phyloP scores from a whole-genome alignment of 2,113 vertebrate species.

The Abramis brama region DNA sequence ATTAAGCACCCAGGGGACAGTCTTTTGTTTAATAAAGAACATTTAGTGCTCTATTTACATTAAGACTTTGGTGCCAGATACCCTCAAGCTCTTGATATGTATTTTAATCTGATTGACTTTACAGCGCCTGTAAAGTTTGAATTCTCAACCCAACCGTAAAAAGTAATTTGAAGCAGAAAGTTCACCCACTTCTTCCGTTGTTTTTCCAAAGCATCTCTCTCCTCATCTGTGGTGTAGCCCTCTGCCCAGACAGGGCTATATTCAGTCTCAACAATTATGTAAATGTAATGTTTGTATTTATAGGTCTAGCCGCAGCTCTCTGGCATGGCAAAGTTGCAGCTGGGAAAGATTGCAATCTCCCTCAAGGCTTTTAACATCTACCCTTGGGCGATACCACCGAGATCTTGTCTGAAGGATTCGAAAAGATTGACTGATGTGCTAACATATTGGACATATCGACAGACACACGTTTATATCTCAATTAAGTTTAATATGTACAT shows the following conservation, averaged over 20 bases:
- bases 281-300: conserved; percentile 86
- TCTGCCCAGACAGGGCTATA: conserved; percentile 74
- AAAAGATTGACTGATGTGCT: background rate
- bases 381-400: background rate
- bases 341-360: conserved; percentile 74
- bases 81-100: background rate
- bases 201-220: conserved; percentile 31
- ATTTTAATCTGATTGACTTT: background rate
- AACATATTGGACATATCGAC: conserved; percentile 44
- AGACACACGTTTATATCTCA: conserved; percentile 57
- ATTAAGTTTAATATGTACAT: conserved; percentile 84
- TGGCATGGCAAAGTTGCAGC: conserved; percentile 75
- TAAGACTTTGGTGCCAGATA: background rate
- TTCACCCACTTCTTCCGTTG: conserved; percentile 8
- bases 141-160: background rate
- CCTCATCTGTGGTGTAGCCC: conserved; percentile 55
- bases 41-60: background rate
- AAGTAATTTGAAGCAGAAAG: background rate
- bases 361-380: conserved; percentile 58
- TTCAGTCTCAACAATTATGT: conserved; percentile 79
- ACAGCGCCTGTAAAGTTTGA: background rate
- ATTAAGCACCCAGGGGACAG: background rate
- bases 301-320: conserved; percentile 78
- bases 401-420: background rate
- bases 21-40: background rate